Conservation (phyloP, 1,140 invertebrate genomes). For the Pseudoatta argentina region DNA sequence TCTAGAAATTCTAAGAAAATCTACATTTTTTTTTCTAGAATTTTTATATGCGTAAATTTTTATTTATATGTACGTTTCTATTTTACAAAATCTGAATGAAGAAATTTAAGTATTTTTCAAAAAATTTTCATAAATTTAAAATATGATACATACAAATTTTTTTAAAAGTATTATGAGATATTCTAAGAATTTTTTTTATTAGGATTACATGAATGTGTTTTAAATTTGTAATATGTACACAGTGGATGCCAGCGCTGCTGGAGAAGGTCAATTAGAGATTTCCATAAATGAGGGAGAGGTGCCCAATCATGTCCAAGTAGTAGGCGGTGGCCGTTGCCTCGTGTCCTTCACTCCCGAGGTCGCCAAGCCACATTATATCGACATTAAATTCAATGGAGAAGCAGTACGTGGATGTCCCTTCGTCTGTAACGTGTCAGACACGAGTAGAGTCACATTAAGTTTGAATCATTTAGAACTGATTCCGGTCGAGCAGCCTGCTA, state of each 20-base stretch:
- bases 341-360: conserved; percentile 98
- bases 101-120: no score
- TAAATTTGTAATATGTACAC: conserved; percentile 84
- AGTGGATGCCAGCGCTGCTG: conserved; percentile 98
- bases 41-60: no score
- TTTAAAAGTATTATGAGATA: no score
- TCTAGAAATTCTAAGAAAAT: no score
- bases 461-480: conserved; percentile 94
- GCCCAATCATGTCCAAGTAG: conserved; percentile 98
- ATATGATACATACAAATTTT: no score
- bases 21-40: no score
- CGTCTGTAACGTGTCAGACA: conserved; percentile 93
- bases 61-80: no score
- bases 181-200: no score
- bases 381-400: conserved; percentile 99
- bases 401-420: conserved; percentile 97
- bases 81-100: no score
- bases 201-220: neutral
- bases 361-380: conserved; percentile 96
- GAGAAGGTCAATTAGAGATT: conserved; percentile 98
- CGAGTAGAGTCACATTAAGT: conserved; percentile 92
- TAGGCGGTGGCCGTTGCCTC: conserved; percentile 96
- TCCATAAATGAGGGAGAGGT: conserved; percentile 99
- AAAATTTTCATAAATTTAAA: no score
- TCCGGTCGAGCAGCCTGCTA: conserved; percentile 94